phyloP scores from a whole-genome alignment of 2,113 vertebrate species.

The Toxostoma redivivum region DNA sequence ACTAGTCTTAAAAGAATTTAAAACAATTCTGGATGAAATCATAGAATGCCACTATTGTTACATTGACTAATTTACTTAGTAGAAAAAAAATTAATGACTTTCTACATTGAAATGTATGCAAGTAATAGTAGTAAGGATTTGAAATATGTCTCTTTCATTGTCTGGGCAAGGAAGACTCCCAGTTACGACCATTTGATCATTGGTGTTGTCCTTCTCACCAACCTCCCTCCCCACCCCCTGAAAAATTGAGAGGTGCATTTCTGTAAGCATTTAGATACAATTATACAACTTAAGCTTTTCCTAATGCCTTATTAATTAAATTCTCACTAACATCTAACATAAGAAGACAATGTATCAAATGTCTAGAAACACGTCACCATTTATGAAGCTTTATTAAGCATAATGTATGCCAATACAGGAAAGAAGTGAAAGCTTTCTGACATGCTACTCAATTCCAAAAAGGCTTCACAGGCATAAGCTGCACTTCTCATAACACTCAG shows the following conservation, averaged over 20 bases:
- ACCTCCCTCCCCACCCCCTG: fast-evolving
- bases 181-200: neutral
- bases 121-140: neutral
- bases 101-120: neutral
- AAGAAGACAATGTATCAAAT: neutral
- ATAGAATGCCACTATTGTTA: neutral
- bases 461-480: neutral
- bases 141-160: neutral
- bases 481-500: neutral
- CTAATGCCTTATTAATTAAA: neutral
- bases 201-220: neutral
- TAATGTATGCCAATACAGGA: neutral
- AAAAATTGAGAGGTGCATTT: neutral
- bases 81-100: neutral
- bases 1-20: neutral
- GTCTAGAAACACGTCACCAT: neutral
- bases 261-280: neutral
- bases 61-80: neutral
- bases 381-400: neutral
- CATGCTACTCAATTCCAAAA: neutral
- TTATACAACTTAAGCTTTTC: neutral
- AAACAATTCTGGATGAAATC: neutral
- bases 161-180: neutral
- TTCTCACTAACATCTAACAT: fast-evolving
- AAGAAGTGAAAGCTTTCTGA: neutral